Conservation (phyloP, 1,140 invertebrate species). For the Euwallacea similis region DNA sequence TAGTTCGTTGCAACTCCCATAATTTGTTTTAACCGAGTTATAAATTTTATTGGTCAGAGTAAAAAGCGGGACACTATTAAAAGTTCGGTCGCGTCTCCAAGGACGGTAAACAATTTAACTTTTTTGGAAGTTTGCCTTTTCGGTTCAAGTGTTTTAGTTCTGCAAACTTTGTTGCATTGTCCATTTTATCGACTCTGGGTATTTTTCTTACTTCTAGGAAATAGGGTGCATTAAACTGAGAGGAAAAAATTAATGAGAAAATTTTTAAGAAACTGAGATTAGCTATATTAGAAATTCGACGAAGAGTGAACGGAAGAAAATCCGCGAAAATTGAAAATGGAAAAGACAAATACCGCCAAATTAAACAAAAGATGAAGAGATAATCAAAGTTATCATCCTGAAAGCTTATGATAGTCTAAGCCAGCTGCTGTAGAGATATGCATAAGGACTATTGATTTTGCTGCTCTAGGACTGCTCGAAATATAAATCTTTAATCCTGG, state of each 20-base stretch:
- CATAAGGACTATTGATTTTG: not conserved
- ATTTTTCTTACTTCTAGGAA: no score
- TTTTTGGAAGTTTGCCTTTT: slow-evolving; percentile 27
- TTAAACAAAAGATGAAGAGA: slow-evolving; percentile 19
- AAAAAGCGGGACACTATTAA: slow-evolving; percentile 26
- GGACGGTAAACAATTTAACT: slow-evolving; percentile 27
- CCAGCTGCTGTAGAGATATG: not conserved
- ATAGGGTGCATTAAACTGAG: no score
- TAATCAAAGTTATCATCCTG: slow-evolving; percentile 20
- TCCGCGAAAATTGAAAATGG: slow-evolving; percentile 11
- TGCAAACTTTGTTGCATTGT: not conserved
- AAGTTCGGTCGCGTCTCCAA: slow-evolving; percentile 16
- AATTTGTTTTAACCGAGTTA: slow-evolving; percentile 11
- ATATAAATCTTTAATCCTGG: slow-evolving; percentile 1
- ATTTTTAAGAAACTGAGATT: no score
- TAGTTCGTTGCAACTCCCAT: not conserved
- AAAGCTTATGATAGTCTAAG: slow-evolving; percentile 4
- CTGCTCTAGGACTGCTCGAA: not conserved
- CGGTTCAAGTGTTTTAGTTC: slow-evolving; percentile 12
- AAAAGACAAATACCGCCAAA: slow-evolving; percentile 18
- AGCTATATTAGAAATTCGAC: no score
- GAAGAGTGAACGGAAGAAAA: not conserved
- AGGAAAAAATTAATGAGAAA: no score
- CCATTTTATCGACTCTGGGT: no score
- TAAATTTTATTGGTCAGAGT: slow-evolving; percentile 10